Conservation (phyloP, 2,888 invertebrate genomes). For the Apeira syringaria region DNA sequence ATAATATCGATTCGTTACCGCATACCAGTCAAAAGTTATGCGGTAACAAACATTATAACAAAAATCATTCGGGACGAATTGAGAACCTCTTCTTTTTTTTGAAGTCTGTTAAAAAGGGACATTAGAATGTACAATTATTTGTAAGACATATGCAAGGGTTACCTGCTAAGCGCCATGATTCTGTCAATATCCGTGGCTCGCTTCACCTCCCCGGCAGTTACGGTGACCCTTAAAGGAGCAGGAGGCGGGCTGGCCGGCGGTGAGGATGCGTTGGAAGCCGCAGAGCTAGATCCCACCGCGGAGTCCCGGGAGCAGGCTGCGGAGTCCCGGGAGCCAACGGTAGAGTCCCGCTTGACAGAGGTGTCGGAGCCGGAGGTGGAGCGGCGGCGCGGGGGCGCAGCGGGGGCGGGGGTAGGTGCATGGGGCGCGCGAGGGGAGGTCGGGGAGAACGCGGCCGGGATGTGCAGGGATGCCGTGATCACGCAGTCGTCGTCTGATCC, state of each 20-base stretch:
- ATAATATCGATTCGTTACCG: too few species aligned
- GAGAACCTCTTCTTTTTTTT: too few species aligned
- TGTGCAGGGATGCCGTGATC: slow-evolving; percentile 92
- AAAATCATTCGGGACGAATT: too few species aligned
- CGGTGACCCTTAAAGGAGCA: slow-evolving; percentile 76
- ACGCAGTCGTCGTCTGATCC: slow-evolving; percentile 86
- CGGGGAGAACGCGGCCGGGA: slow-evolving; percentile 84
- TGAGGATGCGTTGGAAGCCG: slow-evolving; percentile 66
- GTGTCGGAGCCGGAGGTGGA: slow-evolving; percentile 67
- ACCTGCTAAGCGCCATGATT: slow-evolving; percentile 63
- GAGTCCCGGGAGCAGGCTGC: slow-evolving; percentile 87
- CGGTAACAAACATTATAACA: too few species aligned
- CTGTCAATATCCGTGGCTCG: slow-evolving; percentile 69
- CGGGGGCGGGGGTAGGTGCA: slow-evolving; percentile 47
- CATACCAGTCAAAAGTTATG: too few species aligned
- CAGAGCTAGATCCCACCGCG: slow-evolving; percentile 66
- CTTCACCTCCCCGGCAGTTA: slow-evolving; percentile 83
- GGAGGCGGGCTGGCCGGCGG: slow-evolving; percentile 56
- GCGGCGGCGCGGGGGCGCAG: slow-evolving; percentile 60
- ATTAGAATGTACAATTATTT: too few species aligned
- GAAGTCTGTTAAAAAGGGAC: too few species aligned
- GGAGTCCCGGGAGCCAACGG: slow-evolving; percentile 73
- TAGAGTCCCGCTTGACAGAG: slow-evolving; percentile 40
- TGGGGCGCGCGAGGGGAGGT: slow-evolving; percentile 54
- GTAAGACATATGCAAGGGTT: slow-evolving; percentile 9